Evolutionary conservation across 1,140 invertebrate genomes (phyloP).

Genomic region (Solen grandis): DNA sequence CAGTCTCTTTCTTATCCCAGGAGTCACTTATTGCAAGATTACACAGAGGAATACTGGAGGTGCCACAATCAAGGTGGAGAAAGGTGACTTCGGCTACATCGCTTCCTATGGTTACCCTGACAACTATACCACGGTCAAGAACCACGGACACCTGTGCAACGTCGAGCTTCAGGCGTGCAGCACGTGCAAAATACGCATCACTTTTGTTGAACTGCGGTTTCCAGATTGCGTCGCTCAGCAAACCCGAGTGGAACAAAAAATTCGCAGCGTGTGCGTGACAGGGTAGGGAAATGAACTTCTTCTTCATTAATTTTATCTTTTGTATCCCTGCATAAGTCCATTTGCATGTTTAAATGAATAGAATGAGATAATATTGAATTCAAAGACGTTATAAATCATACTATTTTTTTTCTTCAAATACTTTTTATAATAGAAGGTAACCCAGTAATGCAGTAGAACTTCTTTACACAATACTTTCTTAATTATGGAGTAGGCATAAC

Average conservation of each 20-base stretch:
- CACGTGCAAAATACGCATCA: constrained; percentile 71
- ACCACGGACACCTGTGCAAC: constrained; percentile 68
- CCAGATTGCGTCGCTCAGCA: constrained; percentile 56
- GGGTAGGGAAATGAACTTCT: too few species aligned
- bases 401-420: too few species aligned
- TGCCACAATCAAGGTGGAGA: constrained; percentile 64
- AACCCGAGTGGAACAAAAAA: constrained; percentile 45
- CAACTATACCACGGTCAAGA: constrained; percentile 61
- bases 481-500: too few species aligned
- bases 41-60: constrained; percentile 35
- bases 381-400: too few species aligned
- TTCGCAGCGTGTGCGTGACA: constrained; percentile 59
- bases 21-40: constrained; percentile 57
- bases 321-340: too few species aligned
- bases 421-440: too few species aligned
- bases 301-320: too few species aligned
- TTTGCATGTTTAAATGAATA: too few species aligned
- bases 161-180: constrained; percentile 72
- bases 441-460: too few species aligned
- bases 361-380: too few species aligned
- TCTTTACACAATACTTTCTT: too few species aligned
- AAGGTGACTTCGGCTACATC: constrained; percentile 71
- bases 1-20: constrained; percentile 34
- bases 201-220: constrained; percentile 68
- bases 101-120: constrained; percentile 64